These are phyloP conservation scores for Ibidorhyncha struthersii DNA, from an alignment of 2,113 vertebrate genomes.

Conservation along the genomic window DNA sequence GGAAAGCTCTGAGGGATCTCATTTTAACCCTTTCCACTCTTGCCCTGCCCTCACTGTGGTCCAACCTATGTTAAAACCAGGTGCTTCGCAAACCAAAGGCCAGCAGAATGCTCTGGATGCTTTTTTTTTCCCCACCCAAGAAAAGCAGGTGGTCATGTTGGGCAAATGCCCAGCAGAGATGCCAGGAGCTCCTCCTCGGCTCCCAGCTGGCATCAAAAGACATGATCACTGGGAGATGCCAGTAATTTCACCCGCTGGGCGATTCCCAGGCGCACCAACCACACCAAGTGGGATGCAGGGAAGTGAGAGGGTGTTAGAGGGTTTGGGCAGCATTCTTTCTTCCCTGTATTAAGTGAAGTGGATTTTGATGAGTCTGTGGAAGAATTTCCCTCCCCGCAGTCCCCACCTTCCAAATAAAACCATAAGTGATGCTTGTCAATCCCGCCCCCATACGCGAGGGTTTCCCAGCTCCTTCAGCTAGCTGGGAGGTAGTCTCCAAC, in stretches of 20 bases:
- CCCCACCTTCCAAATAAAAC: background rate
- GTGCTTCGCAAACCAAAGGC: background rate
- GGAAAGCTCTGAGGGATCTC: background rate
- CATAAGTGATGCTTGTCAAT: background rate
- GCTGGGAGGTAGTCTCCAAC: background rate
- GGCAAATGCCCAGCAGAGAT: background rate
- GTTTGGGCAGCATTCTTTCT: slow-evolving; percentile 34
- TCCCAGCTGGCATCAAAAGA: slow-evolving; percentile 22
- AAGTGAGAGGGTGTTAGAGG: slow-evolving; percentile 14
- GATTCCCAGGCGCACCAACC: background rate
- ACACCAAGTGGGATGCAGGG: background rate
- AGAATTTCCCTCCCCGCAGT: background rate
- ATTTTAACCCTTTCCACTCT: slow-evolving; percentile 40
- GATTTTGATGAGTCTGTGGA: slow-evolving; percentile 15
- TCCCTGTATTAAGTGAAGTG: background rate
- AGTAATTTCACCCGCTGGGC: background rate
- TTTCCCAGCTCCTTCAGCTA: background rate
- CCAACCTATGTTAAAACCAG: background rate
- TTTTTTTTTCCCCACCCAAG: background rate
- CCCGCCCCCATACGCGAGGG: fast-evolving
- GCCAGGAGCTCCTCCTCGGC: background rate
- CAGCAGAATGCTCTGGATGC: background rate
- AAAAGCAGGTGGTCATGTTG: background rate
- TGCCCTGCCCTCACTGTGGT: background rate
- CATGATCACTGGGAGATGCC: background rate